Percentiles rank a stretch among this genome's conserved stretches.
Conservation (phyloP, 2,888 invertebrate genomes). For the Cataglyphis livida region DNA sequence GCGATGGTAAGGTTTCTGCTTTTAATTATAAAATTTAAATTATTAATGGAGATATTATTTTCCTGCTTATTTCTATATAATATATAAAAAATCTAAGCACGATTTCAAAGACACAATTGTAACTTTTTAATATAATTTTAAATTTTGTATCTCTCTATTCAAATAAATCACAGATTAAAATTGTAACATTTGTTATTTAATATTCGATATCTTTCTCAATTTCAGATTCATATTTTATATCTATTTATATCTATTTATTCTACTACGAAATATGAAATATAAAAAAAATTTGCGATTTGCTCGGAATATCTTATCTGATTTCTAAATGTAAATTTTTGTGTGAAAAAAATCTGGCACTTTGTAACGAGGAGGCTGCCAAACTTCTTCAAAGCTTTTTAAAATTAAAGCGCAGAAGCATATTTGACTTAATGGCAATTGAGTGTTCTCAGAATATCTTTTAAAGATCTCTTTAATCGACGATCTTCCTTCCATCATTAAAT, state of each 20-base stretch:
- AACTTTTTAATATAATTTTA: not conserved
- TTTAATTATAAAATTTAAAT: not conserved
- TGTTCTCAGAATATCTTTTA: constrained; percentile 32
- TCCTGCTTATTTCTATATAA: not conserved
- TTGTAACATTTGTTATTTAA: not conserved
- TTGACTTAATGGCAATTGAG: constrained; percentile 13
- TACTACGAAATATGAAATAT: not conserved
- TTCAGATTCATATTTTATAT: not conserved
- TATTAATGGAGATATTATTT: not conserved
- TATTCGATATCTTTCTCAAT: not conserved
- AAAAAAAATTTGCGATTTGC: not conserved
- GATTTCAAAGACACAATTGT: not conserved
- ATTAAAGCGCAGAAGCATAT: not conserved
- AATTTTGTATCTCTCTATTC: not conserved
- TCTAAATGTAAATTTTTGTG: not conserved
- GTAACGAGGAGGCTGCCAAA: not conserved
- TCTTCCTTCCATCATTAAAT: constrained; percentile 27
- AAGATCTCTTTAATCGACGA: not conserved
- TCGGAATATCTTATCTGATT: not conserved
- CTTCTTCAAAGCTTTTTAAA: not conserved
- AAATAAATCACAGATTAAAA: not conserved
- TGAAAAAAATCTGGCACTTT: not conserved
- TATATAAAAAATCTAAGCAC: not conserved
- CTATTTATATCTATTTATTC: not conserved
- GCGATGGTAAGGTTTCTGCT: constrained; percentile 5